phyloP scores from a whole-genome alignment of 2,113 vertebrate species.

The Rana temporaria region DNA sequence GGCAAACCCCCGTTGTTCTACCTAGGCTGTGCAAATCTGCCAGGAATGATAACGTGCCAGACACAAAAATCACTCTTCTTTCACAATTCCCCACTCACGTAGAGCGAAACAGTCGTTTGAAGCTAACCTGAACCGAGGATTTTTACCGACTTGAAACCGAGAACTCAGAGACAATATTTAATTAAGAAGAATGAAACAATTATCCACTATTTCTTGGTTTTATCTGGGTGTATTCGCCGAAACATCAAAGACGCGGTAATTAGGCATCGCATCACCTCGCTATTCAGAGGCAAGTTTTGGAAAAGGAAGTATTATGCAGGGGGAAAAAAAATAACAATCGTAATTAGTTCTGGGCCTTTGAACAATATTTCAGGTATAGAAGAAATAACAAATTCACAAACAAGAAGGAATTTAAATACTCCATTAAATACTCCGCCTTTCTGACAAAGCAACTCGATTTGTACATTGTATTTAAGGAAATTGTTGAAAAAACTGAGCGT shows the following conservation, averaged over 20 bases:
- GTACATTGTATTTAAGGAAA: too few relatives aligned
- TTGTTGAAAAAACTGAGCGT: too few relatives aligned
- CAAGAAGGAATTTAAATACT: too few relatives aligned
- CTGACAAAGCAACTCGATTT: too few relatives aligned
- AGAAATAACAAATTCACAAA: neutral
- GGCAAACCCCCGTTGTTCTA: conserved; percentile 85
- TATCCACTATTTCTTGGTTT: conserved; percentile 36
- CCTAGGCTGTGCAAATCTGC: conserved; percentile 81
- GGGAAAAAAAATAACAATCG: neutral
- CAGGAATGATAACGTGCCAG: conserved; percentile 76
- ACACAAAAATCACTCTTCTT: conserved; percentile 74
- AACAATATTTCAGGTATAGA: neutral
- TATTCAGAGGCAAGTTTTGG: conserved; percentile 13
- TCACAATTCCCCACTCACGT: conserved; percentile 55
- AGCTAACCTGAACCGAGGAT: conserved; percentile 68
- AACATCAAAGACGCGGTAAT: conserved; percentile 46
- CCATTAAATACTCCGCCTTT: too few relatives aligned
- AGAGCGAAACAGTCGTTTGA: conserved; percentile 71
- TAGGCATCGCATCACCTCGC: neutral
- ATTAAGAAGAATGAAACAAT: conserved; percentile 62
- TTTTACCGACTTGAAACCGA: conserved; percentile 69
- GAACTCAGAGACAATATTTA: conserved; percentile 66
- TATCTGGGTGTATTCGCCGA: conserved; percentile 33
- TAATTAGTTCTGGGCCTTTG: conserved; percentile 13
- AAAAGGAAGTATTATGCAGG: conserved; percentile 1